Base-by-base conservation (phyloP, 2,888 invertebrate genomes). In the Mythimna albipuncta region DNA sequence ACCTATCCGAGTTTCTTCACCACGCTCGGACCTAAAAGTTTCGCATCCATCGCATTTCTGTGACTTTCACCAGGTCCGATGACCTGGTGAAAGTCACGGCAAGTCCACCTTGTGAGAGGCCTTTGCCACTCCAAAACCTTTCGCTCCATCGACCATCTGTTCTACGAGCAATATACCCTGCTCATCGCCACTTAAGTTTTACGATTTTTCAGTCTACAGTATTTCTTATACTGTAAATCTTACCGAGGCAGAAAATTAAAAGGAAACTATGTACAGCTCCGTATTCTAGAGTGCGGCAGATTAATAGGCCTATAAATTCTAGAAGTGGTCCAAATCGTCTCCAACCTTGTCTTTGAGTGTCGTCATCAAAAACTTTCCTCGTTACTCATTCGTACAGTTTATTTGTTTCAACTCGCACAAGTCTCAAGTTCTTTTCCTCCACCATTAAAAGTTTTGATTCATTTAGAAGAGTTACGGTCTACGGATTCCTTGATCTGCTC, bases 381-480 rank as follows among this genome's bases (percentile, higher is more conserved):
- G 86, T 89, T 87, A 84, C 84, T 85, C 86, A 86, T 86, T 84
- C 83, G 69, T 64, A 74, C 80, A 89, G 85, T 90, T 90, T 89
- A 90, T 90, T 91, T 90, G 88, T 90, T 88, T 87, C 89, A 77
- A 69, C 72, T 80, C 75, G 72, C 86, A 85, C 80, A 73, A 41
- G 72, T 76, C 66, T 57, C 38, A 50, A 85, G 83, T 89, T 85
- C 86, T 88, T 88, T 88, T 87, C 81, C 83, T 73, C 80, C 67
- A 69, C 89, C 89, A 90, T 91, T 91, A 91, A 91, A 93, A 93
- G 85, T 93, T 93, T 89, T 88, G 90, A 92, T 91, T 90, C 90
- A 88, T 91, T 91, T 89, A 88, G 84, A 82, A 81, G 74, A 66
- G 77, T 84, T 79, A 85, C 82, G 79, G 72, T 84, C 82, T 75